These are phyloP conservation scores for Drosophila sulfurigaster DNA, from an alignment of 1,140 invertebrate species.

Conservation along the genomic window DNA sequence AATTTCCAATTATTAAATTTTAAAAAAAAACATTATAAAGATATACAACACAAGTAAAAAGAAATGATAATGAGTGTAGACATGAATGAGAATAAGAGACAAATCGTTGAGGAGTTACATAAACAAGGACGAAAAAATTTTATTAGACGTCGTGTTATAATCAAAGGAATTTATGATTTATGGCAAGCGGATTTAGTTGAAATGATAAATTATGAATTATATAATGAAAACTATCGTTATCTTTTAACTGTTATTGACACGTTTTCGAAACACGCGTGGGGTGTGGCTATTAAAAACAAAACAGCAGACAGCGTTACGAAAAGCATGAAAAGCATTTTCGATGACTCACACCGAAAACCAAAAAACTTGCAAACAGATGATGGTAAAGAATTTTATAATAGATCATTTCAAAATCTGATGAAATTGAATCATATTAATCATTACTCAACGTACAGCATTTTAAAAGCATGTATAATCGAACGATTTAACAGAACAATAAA, in stretches of 20 bases:
- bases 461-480: neutral
- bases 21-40: neutral
- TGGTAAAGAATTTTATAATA: constrained; percentile 3
- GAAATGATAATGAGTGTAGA: neutral
- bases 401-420: constrained; percentile 1
- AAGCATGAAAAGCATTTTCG: constrained; percentile 19
- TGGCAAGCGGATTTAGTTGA: constrained; percentile 85
- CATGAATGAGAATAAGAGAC: constrained; percentile 17
- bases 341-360: constrained; percentile 2
- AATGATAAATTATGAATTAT: constrained; percentile 56
- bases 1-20: constrained; percentile 4
- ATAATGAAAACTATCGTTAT: constrained; percentile 10
- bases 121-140: constrained; percentile 75
- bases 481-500: constrained; percentile 6
- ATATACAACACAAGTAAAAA: too few relatives aligned
- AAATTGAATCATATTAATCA: constrained; percentile 32
- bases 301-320: constrained; percentile 7
- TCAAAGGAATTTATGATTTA: constrained; percentile 80
- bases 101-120: constrained; percentile 24
- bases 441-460: neutral
- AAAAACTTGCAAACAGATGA: constrained; percentile 1
- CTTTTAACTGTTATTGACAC: constrained; percentile 35
- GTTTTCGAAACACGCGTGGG: constrained; percentile 10
- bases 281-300: constrained; percentile 5
- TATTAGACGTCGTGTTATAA: constrained; percentile 68